phyloP scores from a whole-genome alignment of 2,888 invertebrate species.

The Polydrusus tereticollis region DNA sequence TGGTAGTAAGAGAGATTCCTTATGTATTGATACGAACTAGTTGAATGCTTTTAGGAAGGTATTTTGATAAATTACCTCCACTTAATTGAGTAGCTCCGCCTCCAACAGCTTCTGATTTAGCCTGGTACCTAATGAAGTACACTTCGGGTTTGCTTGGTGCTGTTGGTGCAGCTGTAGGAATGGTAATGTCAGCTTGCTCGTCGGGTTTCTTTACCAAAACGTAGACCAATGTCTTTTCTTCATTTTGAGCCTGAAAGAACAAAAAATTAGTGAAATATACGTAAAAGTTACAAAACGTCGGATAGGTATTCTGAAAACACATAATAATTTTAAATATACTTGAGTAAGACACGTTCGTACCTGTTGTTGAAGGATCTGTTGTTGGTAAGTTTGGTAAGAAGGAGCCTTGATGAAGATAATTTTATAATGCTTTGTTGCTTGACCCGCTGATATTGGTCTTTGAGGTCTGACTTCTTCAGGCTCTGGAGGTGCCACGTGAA shows the following conservation, averaged over 20 bases:
- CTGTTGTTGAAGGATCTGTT: slow-evolving; percentile 44
- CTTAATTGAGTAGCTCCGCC: slow-evolving; percentile 53
- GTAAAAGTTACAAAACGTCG: too few relatives aligned
- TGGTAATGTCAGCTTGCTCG: slow-evolving; percentile 83
- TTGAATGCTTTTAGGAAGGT: too few relatives aligned
- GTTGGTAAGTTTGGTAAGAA: slow-evolving; percentile 70
- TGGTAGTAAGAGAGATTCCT: too few relatives aligned
- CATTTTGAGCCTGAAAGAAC: slow-evolving; percentile 75
- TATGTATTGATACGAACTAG: too few relatives aligned
- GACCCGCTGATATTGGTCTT: slow-evolving; percentile 76
- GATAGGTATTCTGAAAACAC: too few relatives aligned
- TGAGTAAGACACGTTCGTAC: neutral
- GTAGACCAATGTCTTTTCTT: slow-evolving; percentile 90
- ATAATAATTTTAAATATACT: too few relatives aligned
- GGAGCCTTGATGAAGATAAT: slow-evolving; percentile 93
- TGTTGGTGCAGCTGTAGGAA: slow-evolving; percentile 85
- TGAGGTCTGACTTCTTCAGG: slow-evolving; percentile 76
- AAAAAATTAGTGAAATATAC: neutral
- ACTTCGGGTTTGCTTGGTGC: slow-evolving; percentile 91
- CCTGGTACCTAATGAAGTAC: slow-evolving; percentile 89
- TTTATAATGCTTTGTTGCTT: slow-evolving; percentile 89
- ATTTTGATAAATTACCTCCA: too few relatives aligned
- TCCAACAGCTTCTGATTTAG: slow-evolving; percentile 71
- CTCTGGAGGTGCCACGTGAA: slow-evolving; percentile 89
- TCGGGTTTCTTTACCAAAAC: slow-evolving; percentile 90